Evolutionary conservation across 2,888 invertebrate species (phyloP).

Genomic region (Eupeodes luniger): DNA sequence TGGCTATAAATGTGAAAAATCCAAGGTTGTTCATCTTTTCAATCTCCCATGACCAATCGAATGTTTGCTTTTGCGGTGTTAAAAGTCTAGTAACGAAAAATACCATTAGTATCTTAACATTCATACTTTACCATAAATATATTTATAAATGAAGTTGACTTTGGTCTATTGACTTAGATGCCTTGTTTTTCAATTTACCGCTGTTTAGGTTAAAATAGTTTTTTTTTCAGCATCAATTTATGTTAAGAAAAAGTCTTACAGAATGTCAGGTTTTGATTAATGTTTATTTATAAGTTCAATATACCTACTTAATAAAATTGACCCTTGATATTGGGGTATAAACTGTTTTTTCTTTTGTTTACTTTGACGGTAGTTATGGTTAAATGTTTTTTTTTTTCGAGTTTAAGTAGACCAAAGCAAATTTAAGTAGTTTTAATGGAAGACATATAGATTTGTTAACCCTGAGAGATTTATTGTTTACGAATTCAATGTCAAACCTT

Average conservation of each 20-base stretch:
- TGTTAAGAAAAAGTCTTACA: not conserved
- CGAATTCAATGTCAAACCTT: too few species aligned
- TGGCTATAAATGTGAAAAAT: conserved; percentile 14
- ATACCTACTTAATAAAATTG: not conserved
- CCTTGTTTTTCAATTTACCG: conserved; percentile 40
- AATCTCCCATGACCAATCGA: conserved; percentile 33
- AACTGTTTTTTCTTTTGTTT: not conserved
- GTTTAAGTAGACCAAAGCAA: not conserved
- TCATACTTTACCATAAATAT: not conserved
- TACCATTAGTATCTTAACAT: not conserved
- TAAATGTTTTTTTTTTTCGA: not conserved
- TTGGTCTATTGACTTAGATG: conserved; percentile 56
- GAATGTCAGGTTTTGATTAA: not conserved
- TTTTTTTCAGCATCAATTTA: not conserved
- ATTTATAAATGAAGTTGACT: conserved; percentile 33
- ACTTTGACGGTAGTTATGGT: not conserved
- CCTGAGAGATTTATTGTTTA: too few species aligned
- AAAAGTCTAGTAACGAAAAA: not conserved
- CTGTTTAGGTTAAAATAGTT: conserved; percentile 5
- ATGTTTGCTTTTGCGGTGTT: conserved; percentile 2
- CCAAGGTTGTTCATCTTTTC: conserved; percentile 63
- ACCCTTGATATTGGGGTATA: not conserved
- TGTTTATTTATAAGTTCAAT: conserved; percentile 51
- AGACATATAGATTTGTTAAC: too few species aligned
- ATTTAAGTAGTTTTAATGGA: too few species aligned